Evolutionary conservation across 2,888 invertebrate species (phyloP).

Genomic region (Patella ulyssiponensis): DNA sequence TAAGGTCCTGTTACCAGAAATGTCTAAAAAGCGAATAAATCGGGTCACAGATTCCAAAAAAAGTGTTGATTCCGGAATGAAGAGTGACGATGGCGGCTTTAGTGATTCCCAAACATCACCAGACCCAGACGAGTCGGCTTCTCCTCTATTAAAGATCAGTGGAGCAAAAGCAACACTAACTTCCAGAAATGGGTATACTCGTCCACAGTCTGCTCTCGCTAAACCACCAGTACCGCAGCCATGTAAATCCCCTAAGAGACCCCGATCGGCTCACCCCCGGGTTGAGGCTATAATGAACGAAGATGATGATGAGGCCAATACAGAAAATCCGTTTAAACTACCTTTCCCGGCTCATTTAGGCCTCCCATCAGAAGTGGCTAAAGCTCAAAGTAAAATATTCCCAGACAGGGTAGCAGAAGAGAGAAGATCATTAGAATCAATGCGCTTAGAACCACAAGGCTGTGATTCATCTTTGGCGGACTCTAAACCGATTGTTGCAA

Average conservation of each 20-base stretch:
- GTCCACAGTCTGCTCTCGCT: conserved; percentile 50
- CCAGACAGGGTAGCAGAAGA: conserved; percentile 34
- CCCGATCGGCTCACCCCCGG: conserved; percentile 40
- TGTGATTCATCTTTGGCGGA: conserved; percentile 16
- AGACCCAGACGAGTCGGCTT: neutral
- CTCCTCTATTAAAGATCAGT: conserved; percentile 15
- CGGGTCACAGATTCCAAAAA: conserved; percentile 51
- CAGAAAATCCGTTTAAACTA: conserved; percentile 45
- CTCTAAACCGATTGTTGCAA: neutral
- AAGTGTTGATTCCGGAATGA: conserved; percentile 52
- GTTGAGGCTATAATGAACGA: conserved; percentile 48
- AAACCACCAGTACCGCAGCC: conserved; percentile 38
- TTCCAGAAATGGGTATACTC: conserved; percentile 22
- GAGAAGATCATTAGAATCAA: conserved; percentile 34
- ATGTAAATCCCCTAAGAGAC: conserved; percentile 54
- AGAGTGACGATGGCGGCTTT: conserved; percentile 14
- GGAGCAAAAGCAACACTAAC: conserved; percentile 28
- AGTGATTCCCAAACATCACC: neutral
- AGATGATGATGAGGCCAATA: conserved; percentile 30
- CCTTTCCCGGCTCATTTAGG: conserved; percentile 58
- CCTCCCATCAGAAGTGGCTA: conserved; percentile 50
- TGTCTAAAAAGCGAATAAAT: conserved; percentile 55
- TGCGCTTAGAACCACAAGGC: conserved; percentile 39
- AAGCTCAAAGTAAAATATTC: conserved; percentile 54
- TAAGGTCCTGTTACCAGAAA: conserved; percentile 54